Conservation (phyloP, 2,888 invertebrate genomes). For the Copidosoma aretas region DNA sequence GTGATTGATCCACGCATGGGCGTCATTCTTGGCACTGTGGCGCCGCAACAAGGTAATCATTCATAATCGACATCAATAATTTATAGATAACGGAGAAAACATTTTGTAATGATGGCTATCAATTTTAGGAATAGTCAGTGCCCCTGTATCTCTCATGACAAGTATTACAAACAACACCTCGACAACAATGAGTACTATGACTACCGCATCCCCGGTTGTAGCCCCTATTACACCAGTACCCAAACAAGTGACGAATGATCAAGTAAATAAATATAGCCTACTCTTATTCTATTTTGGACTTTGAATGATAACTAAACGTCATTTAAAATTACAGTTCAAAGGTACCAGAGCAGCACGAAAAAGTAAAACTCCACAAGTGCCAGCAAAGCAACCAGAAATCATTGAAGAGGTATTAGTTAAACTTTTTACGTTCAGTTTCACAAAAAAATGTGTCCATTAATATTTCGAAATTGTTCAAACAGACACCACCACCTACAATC, state of each 20-base stretch:
- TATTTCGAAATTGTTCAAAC: conserved; percentile 14
- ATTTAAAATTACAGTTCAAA: conserved; percentile 48
- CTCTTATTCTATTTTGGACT: background rate
- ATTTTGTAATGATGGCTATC: conserved; percentile 10
- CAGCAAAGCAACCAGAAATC: conserved; percentile 51
- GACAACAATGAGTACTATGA: conserved; percentile 44
- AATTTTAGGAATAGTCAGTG: conserved; percentile 23
- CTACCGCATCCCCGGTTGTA: conserved; percentile 43
- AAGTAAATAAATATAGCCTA: conserved; percentile 2
- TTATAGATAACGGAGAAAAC: background rate
- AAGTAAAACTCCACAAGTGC: conserved; percentile 49
- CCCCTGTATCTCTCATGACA: conserved; percentile 33
- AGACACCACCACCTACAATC: conserved; percentile 22
- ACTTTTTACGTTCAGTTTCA: background rate
- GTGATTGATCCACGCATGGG: conserved; percentile 66
- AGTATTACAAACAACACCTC: conserved; percentile 39
- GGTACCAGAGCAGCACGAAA: conserved; percentile 50
- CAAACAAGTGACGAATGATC: conserved; percentile 47
- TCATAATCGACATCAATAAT: too few relatives aligned
- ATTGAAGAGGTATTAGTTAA: conserved; percentile 52
- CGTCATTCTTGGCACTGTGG: conserved; percentile 62
- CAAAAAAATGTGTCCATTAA: background rate
- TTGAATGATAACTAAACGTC: conserved; percentile 1
- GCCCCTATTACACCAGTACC: conserved; percentile 43
- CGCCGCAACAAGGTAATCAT: conserved; percentile 50